Evolutionary conservation across 2,888 invertebrate genomes (phyloP).

Genomic region (Notodonta ziczac): DNA sequence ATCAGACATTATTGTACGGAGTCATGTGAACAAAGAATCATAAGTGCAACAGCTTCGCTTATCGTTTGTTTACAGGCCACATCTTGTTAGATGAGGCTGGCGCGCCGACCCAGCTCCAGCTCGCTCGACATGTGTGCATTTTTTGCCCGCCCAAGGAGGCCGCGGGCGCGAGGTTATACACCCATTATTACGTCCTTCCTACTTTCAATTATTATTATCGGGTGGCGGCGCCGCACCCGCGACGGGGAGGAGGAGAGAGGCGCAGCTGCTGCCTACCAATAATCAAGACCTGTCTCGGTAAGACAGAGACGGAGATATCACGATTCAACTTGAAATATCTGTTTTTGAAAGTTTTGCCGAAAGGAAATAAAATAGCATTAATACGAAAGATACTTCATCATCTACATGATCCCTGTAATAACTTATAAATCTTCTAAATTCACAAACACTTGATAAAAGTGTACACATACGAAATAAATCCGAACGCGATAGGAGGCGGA

Average conservation of each 20-base stretch:
- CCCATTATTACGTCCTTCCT: constrained; percentile 85
- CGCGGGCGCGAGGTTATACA: constrained; percentile 85
- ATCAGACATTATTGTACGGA: constrained; percentile 48
- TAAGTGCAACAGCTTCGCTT: constrained; percentile 54
- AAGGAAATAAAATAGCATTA: background rate
- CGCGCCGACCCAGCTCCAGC: constrained; percentile 44
- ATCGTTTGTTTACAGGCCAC: constrained; percentile 69
- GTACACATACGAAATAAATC: constrained; percentile 53
- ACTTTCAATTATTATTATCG: constrained; percentile 85
- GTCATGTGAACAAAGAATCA: constrained; percentile 64
- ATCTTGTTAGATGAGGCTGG: constrained; percentile 56
- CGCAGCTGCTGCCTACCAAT: constrained; percentile 86
- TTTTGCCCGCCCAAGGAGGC: constrained; percentile 85
- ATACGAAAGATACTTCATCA: constrained; percentile 4
- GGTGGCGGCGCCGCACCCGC: constrained; percentile 81
- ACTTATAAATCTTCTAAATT: constrained; percentile 13
- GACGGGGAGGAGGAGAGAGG: constrained; percentile 84
- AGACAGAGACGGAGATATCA: constrained; percentile 71
- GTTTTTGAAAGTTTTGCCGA: constrained; percentile 15
- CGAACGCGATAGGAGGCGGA: constrained; percentile 83
- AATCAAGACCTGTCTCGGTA: constrained; percentile 78
- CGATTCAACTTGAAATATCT: constrained; percentile 38
- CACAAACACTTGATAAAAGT: constrained; percentile 36
- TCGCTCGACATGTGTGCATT: constrained; percentile 79
- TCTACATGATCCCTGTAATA: constrained; percentile 15